Evolutionary conservation across 2,888 invertebrate species (phyloP).

Genomic region (Polyploca ridens): DNA sequence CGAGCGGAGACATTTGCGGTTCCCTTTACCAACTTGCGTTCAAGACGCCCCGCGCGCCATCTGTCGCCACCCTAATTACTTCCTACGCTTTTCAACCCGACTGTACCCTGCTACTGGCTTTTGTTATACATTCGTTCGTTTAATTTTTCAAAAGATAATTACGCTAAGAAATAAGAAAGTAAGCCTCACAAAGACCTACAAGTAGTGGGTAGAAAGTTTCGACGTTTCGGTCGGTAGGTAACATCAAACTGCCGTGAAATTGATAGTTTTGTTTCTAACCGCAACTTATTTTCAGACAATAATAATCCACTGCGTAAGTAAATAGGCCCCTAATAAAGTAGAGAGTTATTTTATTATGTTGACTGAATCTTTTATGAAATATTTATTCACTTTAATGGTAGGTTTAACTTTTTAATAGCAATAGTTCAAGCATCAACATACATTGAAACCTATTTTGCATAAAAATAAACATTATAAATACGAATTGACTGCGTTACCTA

Average conservation of each 20-base stretch:
- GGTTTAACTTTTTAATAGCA: background rate
- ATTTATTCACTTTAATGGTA: background rate
- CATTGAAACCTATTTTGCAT: too few relatives aligned
- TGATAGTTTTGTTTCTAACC: constrained; percentile 67
- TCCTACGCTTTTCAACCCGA: constrained; percentile 71
- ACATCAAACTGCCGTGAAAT: constrained; percentile 71
- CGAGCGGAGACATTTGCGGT: constrained; percentile 43
- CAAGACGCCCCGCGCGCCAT: constrained; percentile 63
- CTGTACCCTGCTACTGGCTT: constrained; percentile 51
- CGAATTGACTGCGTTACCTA: too few relatives aligned
- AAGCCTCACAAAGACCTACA: constrained; percentile 62
- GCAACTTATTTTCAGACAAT: constrained; percentile 54
- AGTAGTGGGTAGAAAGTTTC: constrained; percentile 69
- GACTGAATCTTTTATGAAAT: background rate
- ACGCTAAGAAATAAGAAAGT: constrained; percentile 76
- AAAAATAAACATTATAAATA: too few relatives aligned
- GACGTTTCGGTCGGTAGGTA: constrained; percentile 48
- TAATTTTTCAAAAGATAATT: constrained; percentile 73
- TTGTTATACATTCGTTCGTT: constrained; percentile 61
- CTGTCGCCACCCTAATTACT: constrained; percentile 73
- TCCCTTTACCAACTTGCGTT: constrained; percentile 25
- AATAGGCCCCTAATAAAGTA: constrained; percentile 18
- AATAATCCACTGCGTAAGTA: constrained; percentile 33
- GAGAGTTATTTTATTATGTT: constrained; percentile 6
- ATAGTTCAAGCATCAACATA: too few relatives aligned